Evolutionary conservation across 2,888 invertebrate genomes (phyloP).

Genomic region (Drosophila multiciliata): DNA sequence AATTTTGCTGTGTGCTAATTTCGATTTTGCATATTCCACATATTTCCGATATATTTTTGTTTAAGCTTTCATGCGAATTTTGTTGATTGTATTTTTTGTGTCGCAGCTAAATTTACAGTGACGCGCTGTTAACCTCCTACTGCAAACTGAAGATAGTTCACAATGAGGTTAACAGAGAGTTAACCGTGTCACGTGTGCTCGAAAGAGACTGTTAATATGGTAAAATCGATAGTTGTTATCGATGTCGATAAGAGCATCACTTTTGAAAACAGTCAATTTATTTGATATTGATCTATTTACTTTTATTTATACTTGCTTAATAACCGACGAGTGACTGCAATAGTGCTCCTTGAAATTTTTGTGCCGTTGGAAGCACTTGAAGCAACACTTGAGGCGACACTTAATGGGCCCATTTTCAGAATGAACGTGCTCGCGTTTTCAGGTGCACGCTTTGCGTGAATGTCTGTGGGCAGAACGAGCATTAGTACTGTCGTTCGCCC

Average conservation of each 20-base stretch:
- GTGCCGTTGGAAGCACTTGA: slow-evolving; percentile 5
- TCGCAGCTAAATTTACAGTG: slow-evolving; percentile 27
- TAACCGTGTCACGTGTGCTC: slow-evolving; percentile 3
- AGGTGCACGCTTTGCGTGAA: slow-evolving; percentile 11
- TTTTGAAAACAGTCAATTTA: slow-evolving; percentile 13
- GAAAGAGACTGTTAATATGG: slow-evolving; percentile 6
- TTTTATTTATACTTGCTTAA: not conserved
- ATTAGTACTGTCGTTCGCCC: slow-evolving; percentile 16
- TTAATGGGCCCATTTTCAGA: slow-evolving; percentile 18
- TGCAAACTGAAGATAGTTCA: slow-evolving; percentile 5
- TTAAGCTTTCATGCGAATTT: slow-evolving; percentile 12
- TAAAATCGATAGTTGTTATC: not conserved
- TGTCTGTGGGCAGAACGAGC: slow-evolving; percentile 10
- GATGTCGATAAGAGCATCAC: slow-evolving; percentile 1
- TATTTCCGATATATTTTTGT: slow-evolving; percentile 24
- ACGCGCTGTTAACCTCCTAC: slow-evolving; percentile 5
- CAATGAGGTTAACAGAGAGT: slow-evolving; percentile 9
- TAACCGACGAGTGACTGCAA: not conserved
- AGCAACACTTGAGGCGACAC: slow-evolving; percentile 15
- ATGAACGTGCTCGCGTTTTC: slow-evolving; percentile 4
- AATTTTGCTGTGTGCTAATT: slow-evolving; percentile 15
- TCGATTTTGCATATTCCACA: slow-evolving; percentile 21
- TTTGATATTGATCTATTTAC: not conserved
- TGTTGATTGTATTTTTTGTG: slow-evolving; percentile 23
- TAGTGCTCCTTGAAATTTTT: slow-evolving; percentile 17